Evolutionary conservation across 2,797 vertebrate genomes (phyloP), one percentile per base, ranked within the genome.

Genomic region (Rhinogobio ventralis): DNA sequence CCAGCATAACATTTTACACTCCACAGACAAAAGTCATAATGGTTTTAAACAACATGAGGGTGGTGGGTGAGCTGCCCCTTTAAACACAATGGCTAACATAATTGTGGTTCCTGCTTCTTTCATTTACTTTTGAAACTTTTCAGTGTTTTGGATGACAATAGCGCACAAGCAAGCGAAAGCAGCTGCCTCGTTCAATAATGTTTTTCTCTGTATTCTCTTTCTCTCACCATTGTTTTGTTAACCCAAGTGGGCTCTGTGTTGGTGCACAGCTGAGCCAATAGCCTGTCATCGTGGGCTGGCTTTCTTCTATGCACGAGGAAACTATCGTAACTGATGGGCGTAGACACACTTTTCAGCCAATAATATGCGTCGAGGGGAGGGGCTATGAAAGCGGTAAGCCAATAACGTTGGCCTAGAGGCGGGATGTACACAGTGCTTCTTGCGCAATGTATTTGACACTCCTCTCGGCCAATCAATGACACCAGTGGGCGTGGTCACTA

Each of bases 251-350:
- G 87, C 78, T 72, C 67, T 69, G 5, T 85, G 77, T 81, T 79
- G 83, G 28, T 81, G 51, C 42, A 62, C 19, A 7, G 53, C 53
- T 5, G 6, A 77, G 82, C 95, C 94, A 95, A 95, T 95, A 81
- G 83, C 11, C 79, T 90, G 75, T 83, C 91, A 76, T 94, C 92
- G 92, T 94, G 93, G 95, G 94, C 79, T 88, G 93, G 89, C 72
- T 85, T 94, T 92, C 25, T 81, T 45, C 79, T 84, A 85, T 94
- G 94, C 95, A 95, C 95, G 94, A 95, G 95, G 95, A 94, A 89
- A 90, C 87, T 89, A 86, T 80, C 57, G 6, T 89, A 91, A 93
- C 88, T 92, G 93, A 91, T 93, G 67, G 74, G 39, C 33, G n/a
- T 28, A 53, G 86, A 73, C 81, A 84, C 66, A 80, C 42, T 67